Evolutionary conservation across 2,888 invertebrate species (phyloP).

Genomic region (Trichogramma evanescens): DNA sequence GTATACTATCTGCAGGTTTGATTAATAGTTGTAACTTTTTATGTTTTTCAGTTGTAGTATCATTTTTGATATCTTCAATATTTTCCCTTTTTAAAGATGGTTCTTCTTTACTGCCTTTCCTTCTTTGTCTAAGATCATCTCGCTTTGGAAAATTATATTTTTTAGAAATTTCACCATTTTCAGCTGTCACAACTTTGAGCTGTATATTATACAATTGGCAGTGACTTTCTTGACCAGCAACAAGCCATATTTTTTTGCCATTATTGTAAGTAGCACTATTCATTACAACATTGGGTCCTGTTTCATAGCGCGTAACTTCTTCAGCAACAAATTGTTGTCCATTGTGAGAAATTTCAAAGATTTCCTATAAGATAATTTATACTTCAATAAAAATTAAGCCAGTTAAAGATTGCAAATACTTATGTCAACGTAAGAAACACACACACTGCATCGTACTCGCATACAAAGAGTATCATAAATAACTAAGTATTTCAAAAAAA

Average conservation of each 20-base stretch:
- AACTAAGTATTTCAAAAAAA: conserved; percentile 1
- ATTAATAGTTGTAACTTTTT: conserved; percentile 68
- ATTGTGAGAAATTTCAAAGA: conserved; percentile 83
- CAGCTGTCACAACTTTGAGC: conserved; percentile 45
- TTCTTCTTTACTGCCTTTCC: conserved; percentile 51
- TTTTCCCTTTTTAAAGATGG: conserved; percentile 15
- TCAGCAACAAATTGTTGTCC: conserved; percentile 77
- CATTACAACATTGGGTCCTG: conserved; percentile 86
- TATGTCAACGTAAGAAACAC: too few relatives aligned
- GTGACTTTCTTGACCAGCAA: conserved; percentile 87
- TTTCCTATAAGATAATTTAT: conserved; percentile 61
- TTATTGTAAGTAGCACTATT: conserved; percentile 72
- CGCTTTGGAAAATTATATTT: conserved; percentile 37
- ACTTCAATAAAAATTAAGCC: background rate
- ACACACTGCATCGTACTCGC: background rate
- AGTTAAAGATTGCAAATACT: too few relatives aligned
- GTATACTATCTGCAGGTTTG: conserved; percentile 71
- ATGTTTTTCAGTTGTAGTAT: conserved; percentile 35
- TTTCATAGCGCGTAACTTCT: conserved; percentile 83
- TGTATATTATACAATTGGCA: conserved; percentile 76
- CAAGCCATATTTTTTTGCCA: conserved; percentile 69
- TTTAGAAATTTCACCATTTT: conserved; percentile 51
- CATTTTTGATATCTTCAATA: conserved; percentile 33
- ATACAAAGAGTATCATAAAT: background rate
- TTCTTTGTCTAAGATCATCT: conserved; percentile 51